Percentiles rank a stretch among this genome's conserved stretches.
Conservation (phyloP, 1,140 invertebrate genomes). For the Sarcophaga bullata region DNA sequence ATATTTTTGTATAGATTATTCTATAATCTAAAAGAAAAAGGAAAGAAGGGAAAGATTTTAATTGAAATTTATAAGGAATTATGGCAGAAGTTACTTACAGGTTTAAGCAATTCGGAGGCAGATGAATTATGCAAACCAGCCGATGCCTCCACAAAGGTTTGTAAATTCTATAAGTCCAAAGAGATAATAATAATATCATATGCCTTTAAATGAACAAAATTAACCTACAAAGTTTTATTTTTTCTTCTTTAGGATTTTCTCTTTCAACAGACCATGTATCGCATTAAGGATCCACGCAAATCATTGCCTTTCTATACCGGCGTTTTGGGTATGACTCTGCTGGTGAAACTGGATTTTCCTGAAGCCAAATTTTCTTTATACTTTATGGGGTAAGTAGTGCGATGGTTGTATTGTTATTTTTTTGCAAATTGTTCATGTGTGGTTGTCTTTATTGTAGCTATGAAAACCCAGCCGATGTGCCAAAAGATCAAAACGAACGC, state of each 20-base stretch:
- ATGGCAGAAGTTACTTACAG: constrained; percentile 71
- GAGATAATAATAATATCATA: no score
- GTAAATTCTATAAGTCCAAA: no score
- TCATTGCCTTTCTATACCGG: constrained; percentile 91
- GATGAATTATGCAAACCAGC: constrained; percentile 73
- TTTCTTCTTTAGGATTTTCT: constrained; percentile 79
- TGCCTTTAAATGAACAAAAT: neutral
- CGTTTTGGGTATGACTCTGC: constrained; percentile 88
- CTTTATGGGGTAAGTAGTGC: constrained; percentile 78
- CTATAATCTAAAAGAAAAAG: constrained; percentile 3
- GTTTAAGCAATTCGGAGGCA: constrained; percentile 73
- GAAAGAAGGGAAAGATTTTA: neutral
- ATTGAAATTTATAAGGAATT: constrained; percentile 25
- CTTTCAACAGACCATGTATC: constrained; percentile 96
- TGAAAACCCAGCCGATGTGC: constrained; percentile 80
- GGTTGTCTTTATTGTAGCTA: constrained; percentile 67
- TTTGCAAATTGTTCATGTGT: constrained; percentile 40
- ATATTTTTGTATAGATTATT: constrained; percentile 8
- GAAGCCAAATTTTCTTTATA: constrained; percentile 91
- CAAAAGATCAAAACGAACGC: constrained; percentile 74
- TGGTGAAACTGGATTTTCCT: constrained; percentile 90
- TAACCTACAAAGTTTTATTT: neutral
- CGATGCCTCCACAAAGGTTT: constrained; percentile 72
- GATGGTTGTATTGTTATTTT: neutral
- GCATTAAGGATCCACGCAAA: constrained; percentile 89